These are phyloP conservation scores for Tuta absoluta DNA, from an alignment of 2,888 invertebrate genomes.

Conservation along the genomic window DNA sequence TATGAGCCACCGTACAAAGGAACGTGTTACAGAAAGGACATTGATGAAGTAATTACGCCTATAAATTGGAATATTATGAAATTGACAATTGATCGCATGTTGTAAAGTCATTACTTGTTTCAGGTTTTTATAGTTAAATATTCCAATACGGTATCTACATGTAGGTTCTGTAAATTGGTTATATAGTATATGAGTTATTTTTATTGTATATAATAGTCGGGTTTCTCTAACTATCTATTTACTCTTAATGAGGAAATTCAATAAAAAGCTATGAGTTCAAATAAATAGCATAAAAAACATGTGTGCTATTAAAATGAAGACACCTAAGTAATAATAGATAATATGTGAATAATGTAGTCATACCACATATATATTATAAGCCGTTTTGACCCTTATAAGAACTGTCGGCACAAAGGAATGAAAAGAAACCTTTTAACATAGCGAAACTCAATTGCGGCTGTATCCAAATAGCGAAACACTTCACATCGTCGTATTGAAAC, in stretches of 20 bases:
- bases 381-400: conserved; percentile 2
- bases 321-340: too few species aligned
- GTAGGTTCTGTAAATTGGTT: too few species aligned
- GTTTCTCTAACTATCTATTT: too few species aligned
- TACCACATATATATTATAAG: neutral
- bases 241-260: too few species aligned
- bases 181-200: too few species aligned
- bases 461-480: conserved; percentile 48
- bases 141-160: too few species aligned
- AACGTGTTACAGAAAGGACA: conserved; percentile 35
- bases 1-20: conserved; percentile 55
- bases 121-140: too few species aligned
- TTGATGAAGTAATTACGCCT: conserved; percentile 38
- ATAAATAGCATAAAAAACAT: too few species aligned
- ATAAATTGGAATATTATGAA: neutral
- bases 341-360: neutral
- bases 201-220: too few species aligned
- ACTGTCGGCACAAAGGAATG: conserved; percentile 16
- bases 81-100: neutral
- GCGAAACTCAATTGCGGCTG: conserved; percentile 24
- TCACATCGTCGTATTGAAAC: conserved; percentile 74
- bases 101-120: too few species aligned
- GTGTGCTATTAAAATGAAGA: too few species aligned
- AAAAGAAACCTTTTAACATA: conserved; percentile 21
- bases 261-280: too few species aligned